Evolutionary conservation across 2,888 invertebrate species (phyloP).

Genomic region (Mesochorus sp.): DNA sequence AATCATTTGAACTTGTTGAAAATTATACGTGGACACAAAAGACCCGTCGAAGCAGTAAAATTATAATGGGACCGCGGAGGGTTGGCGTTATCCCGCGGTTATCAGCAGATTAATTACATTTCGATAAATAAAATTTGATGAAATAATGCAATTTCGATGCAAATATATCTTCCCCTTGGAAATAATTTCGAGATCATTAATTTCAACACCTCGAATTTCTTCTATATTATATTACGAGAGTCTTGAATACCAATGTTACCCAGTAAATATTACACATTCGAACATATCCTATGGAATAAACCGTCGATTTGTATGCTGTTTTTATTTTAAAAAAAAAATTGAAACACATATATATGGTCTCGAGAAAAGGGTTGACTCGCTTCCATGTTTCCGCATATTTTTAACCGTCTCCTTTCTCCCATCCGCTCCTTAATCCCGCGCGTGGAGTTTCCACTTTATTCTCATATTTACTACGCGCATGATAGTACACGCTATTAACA

Average conservation of each 20-base stretch:
- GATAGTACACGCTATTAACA: constrained; percentile 61
- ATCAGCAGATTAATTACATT: too few relatives aligned
- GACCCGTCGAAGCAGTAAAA: too few relatives aligned
- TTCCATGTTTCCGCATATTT: constrained; percentile 61
- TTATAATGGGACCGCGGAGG: too few relatives aligned
- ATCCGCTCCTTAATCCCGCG: not conserved
- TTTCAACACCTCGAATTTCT: not conserved
- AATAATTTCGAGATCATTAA: constrained; percentile 15
- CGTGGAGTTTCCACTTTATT: constrained; percentile 38
- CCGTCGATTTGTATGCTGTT: constrained; percentile 60
- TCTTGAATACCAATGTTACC: constrained; percentile 8
- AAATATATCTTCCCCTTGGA: not conserved
- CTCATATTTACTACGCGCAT: constrained; percentile 39
- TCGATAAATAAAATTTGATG: not conserved
- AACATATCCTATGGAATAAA: constrained; percentile 54
- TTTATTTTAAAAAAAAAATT: constrained; percentile 39
- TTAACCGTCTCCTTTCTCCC: not conserved
- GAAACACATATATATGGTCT: constrained; percentile 2
- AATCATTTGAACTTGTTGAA: too few relatives aligned
- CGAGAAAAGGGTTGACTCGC: constrained; percentile 33
- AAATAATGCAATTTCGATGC: not conserved
- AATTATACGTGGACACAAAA: too few relatives aligned
- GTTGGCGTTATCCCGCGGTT: too few relatives aligned
- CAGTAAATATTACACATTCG: constrained; percentile 59
- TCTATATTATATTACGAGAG: not conserved